phyloP scores from a whole-genome alignment of 92 coral and sea anemone genomes.

The Actinostola sp. region DNA sequence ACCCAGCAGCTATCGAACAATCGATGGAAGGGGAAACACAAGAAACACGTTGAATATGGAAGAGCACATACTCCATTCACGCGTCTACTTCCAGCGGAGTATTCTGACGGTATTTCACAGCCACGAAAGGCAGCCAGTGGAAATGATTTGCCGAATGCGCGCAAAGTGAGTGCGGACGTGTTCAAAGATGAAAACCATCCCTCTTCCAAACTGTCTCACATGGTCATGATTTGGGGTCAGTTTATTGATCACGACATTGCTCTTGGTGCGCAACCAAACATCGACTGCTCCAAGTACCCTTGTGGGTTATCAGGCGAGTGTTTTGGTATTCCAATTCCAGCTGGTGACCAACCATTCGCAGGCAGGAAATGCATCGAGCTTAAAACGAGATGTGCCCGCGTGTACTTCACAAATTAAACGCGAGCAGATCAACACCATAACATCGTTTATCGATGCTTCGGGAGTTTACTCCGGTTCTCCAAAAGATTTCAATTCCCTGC shows the following conservation, averaged over 20 bases:
- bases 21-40: conserved; percentile 47
- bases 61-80: conserved; percentile 31
- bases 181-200: conserved; percentile 6
- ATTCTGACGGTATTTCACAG: conserved; percentile 36
- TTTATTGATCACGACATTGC: conserved; percentile 31
- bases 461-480: conserved; percentile 6
- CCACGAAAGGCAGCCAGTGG: conserved; percentile 28
- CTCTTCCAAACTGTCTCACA: conserved; percentile 12
- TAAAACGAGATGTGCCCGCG: conserved; percentile 37
- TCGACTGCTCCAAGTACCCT: background rate
- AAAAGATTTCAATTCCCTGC: background rate
- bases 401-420: background rate
- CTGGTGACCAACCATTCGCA: conserved; percentile 13
- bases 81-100: conserved; percentile 44
- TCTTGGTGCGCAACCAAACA: conserved; percentile 5
- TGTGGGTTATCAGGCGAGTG: conserved; percentile 30
- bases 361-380: conserved; percentile 27
- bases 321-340: conserved; percentile 42
- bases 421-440: conserved; percentile 55
- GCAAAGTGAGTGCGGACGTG: conserved; percentile 21
- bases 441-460: conserved; percentile 67
- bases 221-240: conserved; percentile 62
- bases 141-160: conserved; percentile 33
- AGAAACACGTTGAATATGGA: conserved; percentile 10
- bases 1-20: conserved; percentile 16